Evolutionary conservation across 2,797 vertebrate species (phyloP).

Genomic region (Sebastes taczanowskii): DNA sequence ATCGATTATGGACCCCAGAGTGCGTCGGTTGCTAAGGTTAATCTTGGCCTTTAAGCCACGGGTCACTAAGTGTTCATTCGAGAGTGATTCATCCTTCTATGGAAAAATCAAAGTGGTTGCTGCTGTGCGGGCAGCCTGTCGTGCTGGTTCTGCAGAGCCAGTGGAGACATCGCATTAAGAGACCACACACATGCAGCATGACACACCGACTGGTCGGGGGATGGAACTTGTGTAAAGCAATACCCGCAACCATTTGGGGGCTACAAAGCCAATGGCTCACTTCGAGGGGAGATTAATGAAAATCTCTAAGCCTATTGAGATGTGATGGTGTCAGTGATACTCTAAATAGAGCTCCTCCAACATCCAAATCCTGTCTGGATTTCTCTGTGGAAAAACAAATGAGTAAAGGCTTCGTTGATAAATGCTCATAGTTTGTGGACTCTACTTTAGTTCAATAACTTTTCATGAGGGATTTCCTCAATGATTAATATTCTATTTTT

Average conservation of each 20-base stretch:
- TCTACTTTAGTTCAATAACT: background rate
- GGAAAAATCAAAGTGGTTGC: constrained; percentile 59
- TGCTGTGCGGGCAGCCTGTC: constrained; percentile 33
- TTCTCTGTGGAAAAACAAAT: constrained; percentile 19
- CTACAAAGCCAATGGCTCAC: background rate
- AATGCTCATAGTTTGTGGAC: background rate
- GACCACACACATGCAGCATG: constrained; percentile 40
- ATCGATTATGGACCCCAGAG: constrained; percentile 49
- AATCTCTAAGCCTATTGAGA: constrained; percentile 8
- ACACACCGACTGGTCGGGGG: background rate
- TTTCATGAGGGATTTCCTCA: background rate
- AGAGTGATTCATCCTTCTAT: constrained; percentile 55
- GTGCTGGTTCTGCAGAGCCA: constrained; percentile 29
- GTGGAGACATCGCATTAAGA: constrained; percentile 46
- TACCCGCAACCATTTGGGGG: background rate
- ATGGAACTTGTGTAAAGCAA: constrained; percentile 33
- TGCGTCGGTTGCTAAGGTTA: constrained; percentile 41
- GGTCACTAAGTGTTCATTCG: constrained; percentile 64
- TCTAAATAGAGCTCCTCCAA: background rate
- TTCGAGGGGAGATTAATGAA: constrained; percentile 15
- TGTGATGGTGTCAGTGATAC: constrained; percentile 9
- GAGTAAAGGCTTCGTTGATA: background rate
- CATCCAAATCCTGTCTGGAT: constrained; percentile 14
- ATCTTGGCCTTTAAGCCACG: constrained; percentile 49
- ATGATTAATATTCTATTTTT: background rate